Evolutionary conservation across 2,113 vertebrate species (phyloP).

Genomic region (Oreamnos americanus): DNA sequence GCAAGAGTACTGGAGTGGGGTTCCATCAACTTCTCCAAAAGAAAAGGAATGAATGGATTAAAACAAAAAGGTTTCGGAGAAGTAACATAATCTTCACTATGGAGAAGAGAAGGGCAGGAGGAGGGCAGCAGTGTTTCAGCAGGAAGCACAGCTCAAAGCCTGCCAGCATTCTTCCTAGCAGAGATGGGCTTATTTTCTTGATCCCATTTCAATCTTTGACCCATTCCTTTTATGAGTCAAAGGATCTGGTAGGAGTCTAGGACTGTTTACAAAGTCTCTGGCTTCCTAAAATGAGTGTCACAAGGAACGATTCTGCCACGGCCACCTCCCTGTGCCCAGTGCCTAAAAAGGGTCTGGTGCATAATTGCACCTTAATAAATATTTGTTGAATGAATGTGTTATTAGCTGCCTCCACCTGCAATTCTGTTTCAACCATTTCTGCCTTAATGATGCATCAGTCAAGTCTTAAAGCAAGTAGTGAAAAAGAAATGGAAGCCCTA

Average conservation of each 20-base stretch:
- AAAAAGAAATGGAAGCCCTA: neutral
- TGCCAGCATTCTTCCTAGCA: neutral
- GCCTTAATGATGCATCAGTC: neutral
- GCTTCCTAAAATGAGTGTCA: neutral
- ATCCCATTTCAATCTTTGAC: neutral
- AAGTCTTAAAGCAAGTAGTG: neutral
- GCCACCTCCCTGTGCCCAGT: neutral
- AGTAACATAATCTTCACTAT: neutral
- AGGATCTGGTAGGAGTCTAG: neutral
- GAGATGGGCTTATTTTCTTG: neutral
- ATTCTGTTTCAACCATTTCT: neutral
- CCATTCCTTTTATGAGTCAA: neutral
- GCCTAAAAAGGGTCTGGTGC: neutral
- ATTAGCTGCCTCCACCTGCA: neutral
- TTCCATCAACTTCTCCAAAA: neutral
- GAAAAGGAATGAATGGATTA: neutral
- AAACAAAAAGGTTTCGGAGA: neutral
- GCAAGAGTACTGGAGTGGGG: too few relatives aligned
- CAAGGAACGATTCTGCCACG: neutral
- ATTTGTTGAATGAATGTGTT: neutral
- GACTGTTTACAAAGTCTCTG: neutral
- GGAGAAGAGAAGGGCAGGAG: rapidly evolving
- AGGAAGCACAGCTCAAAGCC: neutral
- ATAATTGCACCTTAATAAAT: neutral
- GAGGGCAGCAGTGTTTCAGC: neutral